These are phyloP conservation scores for Hemichromis elongatus DNA, from an alignment of 2,113 vertebrate genomes.

Conservation along the genomic window DNA sequence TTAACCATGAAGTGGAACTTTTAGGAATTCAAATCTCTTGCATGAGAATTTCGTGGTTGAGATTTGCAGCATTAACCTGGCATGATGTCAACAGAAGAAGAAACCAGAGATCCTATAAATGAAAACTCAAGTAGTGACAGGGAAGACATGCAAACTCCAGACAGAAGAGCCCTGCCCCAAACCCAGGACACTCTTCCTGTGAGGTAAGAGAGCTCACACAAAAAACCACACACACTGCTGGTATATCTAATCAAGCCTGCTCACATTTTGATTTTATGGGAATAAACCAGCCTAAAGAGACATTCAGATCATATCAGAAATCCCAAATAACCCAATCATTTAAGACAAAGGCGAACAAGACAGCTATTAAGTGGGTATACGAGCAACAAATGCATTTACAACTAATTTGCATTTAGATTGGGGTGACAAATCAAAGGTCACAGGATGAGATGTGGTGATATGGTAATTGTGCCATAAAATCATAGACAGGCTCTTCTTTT, in stretches of 20 bases:
- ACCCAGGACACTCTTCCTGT: background rate
- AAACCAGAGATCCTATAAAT: background rate
- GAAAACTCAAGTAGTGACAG: accelerated
- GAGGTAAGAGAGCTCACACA: background rate
- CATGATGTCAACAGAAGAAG: background rate
- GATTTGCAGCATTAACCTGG: accelerated
- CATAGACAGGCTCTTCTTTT: background rate
- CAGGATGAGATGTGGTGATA: conserved; percentile 8
- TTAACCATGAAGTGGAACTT: background rate
- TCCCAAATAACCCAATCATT: background rate
- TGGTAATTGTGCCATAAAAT: conserved; percentile 30
- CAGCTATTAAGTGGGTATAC: background rate
- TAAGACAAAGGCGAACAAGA: background rate
- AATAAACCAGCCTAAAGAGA: background rate
- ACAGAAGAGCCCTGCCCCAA: accelerated
- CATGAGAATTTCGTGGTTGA: background rate
- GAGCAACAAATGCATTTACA: background rate
- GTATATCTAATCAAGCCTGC: background rate
- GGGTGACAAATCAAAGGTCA: conserved; percentile 46
- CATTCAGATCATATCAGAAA: background rate
- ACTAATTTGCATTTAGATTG: conserved; percentile 64
- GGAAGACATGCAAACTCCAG: background rate
- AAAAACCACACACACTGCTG: background rate
- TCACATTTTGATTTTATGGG: background rate
- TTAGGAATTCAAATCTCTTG: background rate